Conservation (phyloP, 2,113 vertebrate genomes). For the Lepidothrix coronata region DNA sequence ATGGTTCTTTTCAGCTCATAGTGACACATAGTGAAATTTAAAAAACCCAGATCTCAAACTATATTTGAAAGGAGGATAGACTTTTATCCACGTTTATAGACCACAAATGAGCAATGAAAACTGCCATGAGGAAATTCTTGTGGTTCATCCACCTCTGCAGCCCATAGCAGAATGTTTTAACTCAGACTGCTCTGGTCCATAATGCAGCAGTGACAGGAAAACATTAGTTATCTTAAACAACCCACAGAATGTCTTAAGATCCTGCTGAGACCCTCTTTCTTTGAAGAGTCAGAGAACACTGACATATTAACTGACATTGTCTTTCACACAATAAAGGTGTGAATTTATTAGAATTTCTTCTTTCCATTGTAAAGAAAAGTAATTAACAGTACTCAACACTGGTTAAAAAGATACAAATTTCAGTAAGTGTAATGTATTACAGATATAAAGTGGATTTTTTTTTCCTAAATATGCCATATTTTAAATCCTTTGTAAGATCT, state of each 20-base stretch:
- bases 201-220: neutral
- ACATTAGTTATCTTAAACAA: neutral
- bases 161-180: neutral
- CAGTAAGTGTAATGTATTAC: neutral
- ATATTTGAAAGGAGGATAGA: neutral
- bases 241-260: neutral
- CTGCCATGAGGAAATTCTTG: neutral
- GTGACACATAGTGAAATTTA: neutral
- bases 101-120: neutral
- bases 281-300: neutral
- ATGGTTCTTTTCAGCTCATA: neutral
- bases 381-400: neutral
- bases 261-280: neutral
- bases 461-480: neutral
- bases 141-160: neutral
- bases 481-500: neutral
- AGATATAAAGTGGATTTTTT: neutral
- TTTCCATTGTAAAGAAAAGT: neutral
- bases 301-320: neutral
- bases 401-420: neutral
- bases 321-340: neutral
- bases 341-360: neutral
- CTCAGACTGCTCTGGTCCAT: neutral
- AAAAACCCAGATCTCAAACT: neutral
- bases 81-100: neutral